Conservation (phyloP, 1,140 invertebrate species). For the Lycorma delicatula region DNA sequence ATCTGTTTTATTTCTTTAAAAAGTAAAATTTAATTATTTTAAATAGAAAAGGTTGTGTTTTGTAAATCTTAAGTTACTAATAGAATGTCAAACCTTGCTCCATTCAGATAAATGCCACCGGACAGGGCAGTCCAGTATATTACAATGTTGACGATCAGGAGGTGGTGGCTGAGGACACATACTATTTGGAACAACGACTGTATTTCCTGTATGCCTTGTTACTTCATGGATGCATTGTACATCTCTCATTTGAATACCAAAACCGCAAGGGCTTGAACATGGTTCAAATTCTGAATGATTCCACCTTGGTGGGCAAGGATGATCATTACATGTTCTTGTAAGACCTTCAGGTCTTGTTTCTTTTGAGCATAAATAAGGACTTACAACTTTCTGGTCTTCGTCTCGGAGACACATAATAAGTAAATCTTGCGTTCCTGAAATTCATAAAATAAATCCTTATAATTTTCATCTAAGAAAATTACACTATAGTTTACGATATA, state of each 20-base stretch:
- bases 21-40: too few species aligned
- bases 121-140: slow-evolving; percentile 82
- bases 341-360: slow-evolving; percentile 78
- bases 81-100: slow-evolving; percentile 51
- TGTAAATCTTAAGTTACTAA: not conserved
- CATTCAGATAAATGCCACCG: slow-evolving; percentile 76
- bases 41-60: too few species aligned
- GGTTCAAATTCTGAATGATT: slow-evolving; percentile 73
- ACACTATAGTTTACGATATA: too few species aligned
- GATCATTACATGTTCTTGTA: slow-evolving; percentile 87
- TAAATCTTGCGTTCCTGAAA: slow-evolving; percentile 66
- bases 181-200: slow-evolving; percentile 76
- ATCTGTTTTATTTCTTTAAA: too few species aligned
- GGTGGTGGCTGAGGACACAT: slow-evolving; percentile 84
- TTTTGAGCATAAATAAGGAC: slow-evolving; percentile 66
- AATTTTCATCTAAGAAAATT: too few species aligned
- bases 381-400: slow-evolving; percentile 72
- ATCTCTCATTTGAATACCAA: slow-evolving; percentile 79
- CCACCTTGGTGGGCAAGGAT: slow-evolving; percentile 85
- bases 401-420: slow-evolving; percentile 84
- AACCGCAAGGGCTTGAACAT: slow-evolving; percentile 46
- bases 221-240: slow-evolving; percentile 91
- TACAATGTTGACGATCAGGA: slow-evolving; percentile 79
- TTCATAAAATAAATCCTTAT: too few species aligned
- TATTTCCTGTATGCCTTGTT: slow-evolving; percentile 72